phyloP scores from a whole-genome alignment of 2,888 invertebrate species.

The Himalopsyche tibetana region DNA sequence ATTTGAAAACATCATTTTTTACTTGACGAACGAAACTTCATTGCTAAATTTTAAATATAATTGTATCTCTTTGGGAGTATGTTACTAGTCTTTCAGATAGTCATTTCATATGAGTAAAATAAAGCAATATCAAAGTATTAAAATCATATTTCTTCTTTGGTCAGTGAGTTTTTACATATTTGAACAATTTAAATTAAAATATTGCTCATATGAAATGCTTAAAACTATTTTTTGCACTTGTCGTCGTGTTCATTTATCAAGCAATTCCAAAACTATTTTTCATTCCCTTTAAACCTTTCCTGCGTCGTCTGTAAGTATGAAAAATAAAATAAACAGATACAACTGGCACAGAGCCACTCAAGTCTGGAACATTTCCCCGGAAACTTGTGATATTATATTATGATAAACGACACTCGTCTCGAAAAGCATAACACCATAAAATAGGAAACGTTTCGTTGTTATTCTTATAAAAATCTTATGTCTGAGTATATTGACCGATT shows the following conservation, averaged over 20 bases:
- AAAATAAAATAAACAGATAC: slow-evolving; percentile 36
- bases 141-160: background rate
- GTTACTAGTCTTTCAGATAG: no score
- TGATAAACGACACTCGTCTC: slow-evolving; percentile 37
- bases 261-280: slow-evolving; percentile 26
- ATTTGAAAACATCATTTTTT: background rate
- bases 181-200: slow-evolving; percentile 14
- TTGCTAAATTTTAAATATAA: no score
- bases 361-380: slow-evolving; percentile 19
- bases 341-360: slow-evolving; percentile 41
- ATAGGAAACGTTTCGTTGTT: slow-evolving; percentile 21
- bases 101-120: no score
- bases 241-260: slow-evolving; percentile 26
- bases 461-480: background rate
- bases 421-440: slow-evolving; percentile 43
- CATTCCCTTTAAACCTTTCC: slow-evolving; percentile 34
- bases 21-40: no score
- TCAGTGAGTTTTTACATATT: background rate
- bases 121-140: no score
- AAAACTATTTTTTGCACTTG: slow-evolving; percentile 2
- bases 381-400: slow-evolving; percentile 34
- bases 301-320: slow-evolving; percentile 29
- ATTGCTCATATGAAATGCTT: slow-evolving; percentile 24
- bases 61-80: no score
- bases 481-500: slow-evolving; percentile 28